Evolutionary conservation across 2,797 vertebrate genomes (phyloP).

Genomic region (Triplophysa yarkandensis): DNA sequence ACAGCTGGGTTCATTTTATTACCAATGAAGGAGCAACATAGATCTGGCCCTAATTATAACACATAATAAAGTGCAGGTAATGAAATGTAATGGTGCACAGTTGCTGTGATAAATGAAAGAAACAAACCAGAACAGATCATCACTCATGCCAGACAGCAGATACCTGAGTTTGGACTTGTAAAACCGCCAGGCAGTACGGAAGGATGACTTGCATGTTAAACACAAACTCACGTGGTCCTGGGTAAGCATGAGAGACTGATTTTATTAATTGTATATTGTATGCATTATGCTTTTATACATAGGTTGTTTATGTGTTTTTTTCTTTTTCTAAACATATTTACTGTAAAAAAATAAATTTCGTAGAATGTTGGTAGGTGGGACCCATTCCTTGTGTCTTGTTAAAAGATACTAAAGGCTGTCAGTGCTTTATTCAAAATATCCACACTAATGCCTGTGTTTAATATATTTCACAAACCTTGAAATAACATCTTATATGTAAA

Average conservation of each 20-base stretch:
- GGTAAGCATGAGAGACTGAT: slow-evolving; percentile 1
- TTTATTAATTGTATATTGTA: not conserved
- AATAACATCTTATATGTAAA: too few species aligned
- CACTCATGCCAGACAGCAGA: slow-evolving; percentile 36
- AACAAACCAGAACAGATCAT: slow-evolving; percentile 47
- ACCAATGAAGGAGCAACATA: slow-evolving; percentile 25
- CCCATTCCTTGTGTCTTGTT: too few species aligned
- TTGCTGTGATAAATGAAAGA: slow-evolving; percentile 53
- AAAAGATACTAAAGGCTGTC: too few species aligned
- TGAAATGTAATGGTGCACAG: slow-evolving; percentile 59
- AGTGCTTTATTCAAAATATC: too few species aligned
- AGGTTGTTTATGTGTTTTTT: not conserved
- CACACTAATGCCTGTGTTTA: too few species aligned
- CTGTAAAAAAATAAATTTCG: too few species aligned
- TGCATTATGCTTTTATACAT: not conserved
- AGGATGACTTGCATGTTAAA: slow-evolving; percentile 19
- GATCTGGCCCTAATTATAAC: slow-evolving; percentile 54
- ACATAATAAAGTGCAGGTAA: slow-evolving; percentile 53
- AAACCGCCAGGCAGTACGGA: slow-evolving; percentile 34
- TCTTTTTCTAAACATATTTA: not conserved
- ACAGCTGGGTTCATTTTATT: slow-evolving; percentile 45
- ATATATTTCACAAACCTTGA: too few species aligned
- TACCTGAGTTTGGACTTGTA: slow-evolving; percentile 32
- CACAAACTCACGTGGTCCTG: not conserved
- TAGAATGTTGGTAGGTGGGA: too few species aligned